Evolutionary conservation across 2,888 invertebrate species (phyloP), one percentile per base, ranked within the genome.

Genomic region (Oasisia sp.): DNA sequence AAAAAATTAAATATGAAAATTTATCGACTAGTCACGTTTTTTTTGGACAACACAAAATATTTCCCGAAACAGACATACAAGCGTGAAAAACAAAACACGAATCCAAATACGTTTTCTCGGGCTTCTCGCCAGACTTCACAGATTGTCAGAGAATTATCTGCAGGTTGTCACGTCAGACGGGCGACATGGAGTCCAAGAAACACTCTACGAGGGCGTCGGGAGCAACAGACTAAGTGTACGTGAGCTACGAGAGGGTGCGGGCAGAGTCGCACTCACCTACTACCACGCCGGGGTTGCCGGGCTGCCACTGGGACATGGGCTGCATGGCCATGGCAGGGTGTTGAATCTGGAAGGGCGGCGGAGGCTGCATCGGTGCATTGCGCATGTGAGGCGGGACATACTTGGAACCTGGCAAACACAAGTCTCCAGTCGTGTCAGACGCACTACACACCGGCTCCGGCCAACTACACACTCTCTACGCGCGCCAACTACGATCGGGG

Each of bases 301-400:
- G 74, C 74, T 74, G 74, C 74, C 74, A 74, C 74, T 74, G 74
- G 19, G 74, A 74, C 74, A 74, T 74, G 74, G 74, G 74, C 74
- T 74, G 74, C 74, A 74, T 74, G 74, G 74, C 74, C 74, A 74
- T 74, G 74, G 74, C 74, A 19, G 74, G 74, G 27, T 50, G 32
- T 38, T 91, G 91, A n/a, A 44, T 38, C 44, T 32, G 91, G 91
- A 45, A 93, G 56, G 93, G 93, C 74, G 32, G 93, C 93, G 14
- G 93, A 92, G 91, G 93, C 91, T 32, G 92, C 93, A 50, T 93
- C 93, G 32, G 93, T 98, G 98, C 58, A 45, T 74, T 91, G 96
- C 99, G 98, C 97, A 98, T 97, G 97, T 98, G 99, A 96, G 99
- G 99, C 96, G 99, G 98, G 96, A 99, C 97, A 97, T 99, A 99